Percentiles rank a stretch among this genome's conserved stretches.
These are phyloP conservation scores for Paratrypauchen microcephalus DNA, from an alignment of 2,797 vertebrate species.

Conservation along the genomic window DNA sequence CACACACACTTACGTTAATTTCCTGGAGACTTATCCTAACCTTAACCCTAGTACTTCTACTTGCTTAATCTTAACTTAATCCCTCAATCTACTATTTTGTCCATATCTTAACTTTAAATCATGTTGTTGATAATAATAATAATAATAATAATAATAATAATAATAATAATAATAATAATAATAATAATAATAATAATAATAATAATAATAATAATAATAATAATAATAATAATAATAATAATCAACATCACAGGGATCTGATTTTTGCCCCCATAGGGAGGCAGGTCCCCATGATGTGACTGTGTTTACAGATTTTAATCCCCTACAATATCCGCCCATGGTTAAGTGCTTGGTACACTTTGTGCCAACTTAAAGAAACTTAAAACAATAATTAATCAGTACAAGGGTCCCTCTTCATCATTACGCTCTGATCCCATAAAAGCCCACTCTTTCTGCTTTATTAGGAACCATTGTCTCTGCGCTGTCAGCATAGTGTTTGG, in stretches of 20 bases:
- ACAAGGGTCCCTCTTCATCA: slow-evolving; percentile 51
- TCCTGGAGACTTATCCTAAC: not conserved
- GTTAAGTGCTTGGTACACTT: slow-evolving; percentile 12
- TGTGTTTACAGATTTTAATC: not conserved
- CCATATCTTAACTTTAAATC: not conserved
- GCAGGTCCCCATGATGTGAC: no score
- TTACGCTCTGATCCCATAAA: slow-evolving; percentile 65
- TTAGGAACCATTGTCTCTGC: slow-evolving; percentile 71
- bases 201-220: not conserved
- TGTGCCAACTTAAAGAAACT: slow-evolving; percentile 16
- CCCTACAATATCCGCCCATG: not conserved
- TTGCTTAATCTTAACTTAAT: not conserved
- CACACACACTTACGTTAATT: not conserved
- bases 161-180: not conserved
- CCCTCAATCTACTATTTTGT: not conserved
- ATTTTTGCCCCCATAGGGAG: not conserved
- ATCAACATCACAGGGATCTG: not conserved
- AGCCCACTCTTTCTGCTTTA: slow-evolving; percentile 62
- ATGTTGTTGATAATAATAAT: not conserved
- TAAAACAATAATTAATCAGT: slow-evolving; percentile 65
- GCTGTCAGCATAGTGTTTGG: slow-evolving; percentile 70
- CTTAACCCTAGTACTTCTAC: no score
- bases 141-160: not conserved
- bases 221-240: not conserved
- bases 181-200: not conserved